Base-by-base conservation (phyloP, 2,888 invertebrate species). In the Nasonia oneida region DNA sequence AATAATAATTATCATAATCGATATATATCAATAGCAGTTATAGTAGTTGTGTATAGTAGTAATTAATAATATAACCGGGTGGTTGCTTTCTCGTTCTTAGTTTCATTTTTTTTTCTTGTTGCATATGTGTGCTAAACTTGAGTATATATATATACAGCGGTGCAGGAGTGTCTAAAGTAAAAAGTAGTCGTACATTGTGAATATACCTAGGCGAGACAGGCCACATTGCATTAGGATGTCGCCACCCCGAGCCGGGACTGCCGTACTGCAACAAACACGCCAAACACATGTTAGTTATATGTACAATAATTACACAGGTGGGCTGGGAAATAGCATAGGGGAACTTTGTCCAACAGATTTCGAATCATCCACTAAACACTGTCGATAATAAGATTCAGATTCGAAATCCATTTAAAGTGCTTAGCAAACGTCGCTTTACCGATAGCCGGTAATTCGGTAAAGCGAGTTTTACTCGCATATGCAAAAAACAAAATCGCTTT, bases 161-260 rank as follows among this genome's bases (percentile, higher is more conserved):
- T 87, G 85, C 84, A 84, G 87, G 87, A 87, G 87, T 87, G 87
- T 87, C 86, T 86, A 86, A 83, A 87, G 87, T 87, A 87, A 86
- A 86, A 86, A 84, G 86, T 86, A 47, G 15, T 82, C 78, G 82
- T 70, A 82, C 75, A 84, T 86, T 74, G 73, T 83, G 81, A 82
- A 86, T 87, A 86, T 85, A 87, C 87, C 85, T 85, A 87, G 86
- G 83, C 83, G 85, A 86, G 84, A 86, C 82, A 86, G 87, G 85
- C 86, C 85, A 86, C 86, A 87, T 78, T 87, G 82, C 78, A 84
- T 96, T 96, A 96, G 94, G 96, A 96, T 95, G 95, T 96, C 95
- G 95, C 95, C 95, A 97, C 96, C 95, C 96, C 97, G 95, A 97
- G 96, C 95, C 97, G 97, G 95, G 97, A 96, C 95, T 97, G 97